Percentiles rank a stretch among this genome's conserved stretches.
Conservation (phyloP, 2,888 invertebrate genomes). For the Coleophora deauratella region DNA sequence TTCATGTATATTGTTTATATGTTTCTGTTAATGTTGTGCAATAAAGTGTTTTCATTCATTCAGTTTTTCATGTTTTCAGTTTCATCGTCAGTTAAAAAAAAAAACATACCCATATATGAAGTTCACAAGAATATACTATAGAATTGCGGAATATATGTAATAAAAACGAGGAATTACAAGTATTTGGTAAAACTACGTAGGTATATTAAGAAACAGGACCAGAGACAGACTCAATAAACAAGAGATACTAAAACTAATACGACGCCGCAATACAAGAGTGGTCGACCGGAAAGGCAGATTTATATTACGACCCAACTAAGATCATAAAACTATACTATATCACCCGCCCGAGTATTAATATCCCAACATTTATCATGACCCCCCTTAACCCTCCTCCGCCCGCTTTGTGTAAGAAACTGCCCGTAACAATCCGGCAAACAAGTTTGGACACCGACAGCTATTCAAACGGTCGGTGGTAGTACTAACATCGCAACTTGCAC, state of each 20-base stretch:
- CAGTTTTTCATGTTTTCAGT: too few relatives aligned
- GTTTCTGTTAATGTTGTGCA: too few relatives aligned
- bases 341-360: slow-evolving; percentile 63
- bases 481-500: slow-evolving; percentile 62
- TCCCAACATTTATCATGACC: slow-evolving; percentile 67
- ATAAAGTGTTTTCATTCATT: too few relatives aligned
- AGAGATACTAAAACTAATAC: slow-evolving; percentile 39
- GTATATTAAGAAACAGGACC: too few relatives aligned
- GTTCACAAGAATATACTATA: too few relatives aligned
- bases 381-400: slow-evolving; percentile 38
- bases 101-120: too few relatives aligned
- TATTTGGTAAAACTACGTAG: too few relatives aligned
- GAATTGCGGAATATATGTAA: too few relatives aligned
- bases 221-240: too few relatives aligned
- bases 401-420: slow-evolving; percentile 71
- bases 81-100: too few relatives aligned
- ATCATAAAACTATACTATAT: slow-evolving; percentile 71
- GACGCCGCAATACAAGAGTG: slow-evolving; percentile 37
- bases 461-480: slow-evolving; percentile 56
- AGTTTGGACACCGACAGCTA: slow-evolving; percentile 65
- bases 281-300: slow-evolving; percentile 62
- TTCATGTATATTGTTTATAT: too few relatives aligned
- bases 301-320: slow-evolving; percentile 70
- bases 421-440: slow-evolving; percentile 57
- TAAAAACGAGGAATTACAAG: too few relatives aligned